These are phyloP conservation scores for Dorcus parallelipipedus DNA, from an alignment of 2,888 invertebrate species.

Conservation along the genomic window DNA sequence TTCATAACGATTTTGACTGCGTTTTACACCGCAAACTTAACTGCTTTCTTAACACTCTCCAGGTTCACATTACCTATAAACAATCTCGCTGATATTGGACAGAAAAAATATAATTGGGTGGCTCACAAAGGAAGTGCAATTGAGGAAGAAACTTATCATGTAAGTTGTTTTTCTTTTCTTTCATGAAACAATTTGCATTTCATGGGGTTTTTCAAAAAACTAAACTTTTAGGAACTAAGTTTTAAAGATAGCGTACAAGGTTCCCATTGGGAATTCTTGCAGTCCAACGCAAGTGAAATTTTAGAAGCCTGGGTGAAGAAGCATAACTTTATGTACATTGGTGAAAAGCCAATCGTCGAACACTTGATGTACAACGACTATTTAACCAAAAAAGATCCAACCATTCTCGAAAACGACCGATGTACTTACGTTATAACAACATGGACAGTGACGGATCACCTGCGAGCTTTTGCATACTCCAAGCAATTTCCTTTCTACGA, in stretches of 20 bases:
- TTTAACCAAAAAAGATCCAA: slow-evolving; percentile 53
- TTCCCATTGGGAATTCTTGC: slow-evolving; percentile 18
- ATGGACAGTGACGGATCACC: slow-evolving; percentile 61
- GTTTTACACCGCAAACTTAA: slow-evolving; percentile 88
- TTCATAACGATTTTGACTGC: slow-evolving; percentile 84
- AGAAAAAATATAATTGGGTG: slow-evolving; percentile 68
- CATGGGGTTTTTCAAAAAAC: not conserved
- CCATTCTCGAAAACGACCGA: slow-evolving; percentile 55
- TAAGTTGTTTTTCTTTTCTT: slow-evolving; percentile 30
- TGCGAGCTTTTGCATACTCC: slow-evolving; percentile 72
- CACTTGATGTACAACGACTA: slow-evolving; percentile 71
- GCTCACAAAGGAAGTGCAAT: slow-evolving; percentile 67
- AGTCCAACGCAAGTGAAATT: slow-evolving; percentile 41
- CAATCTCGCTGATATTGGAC: slow-evolving; percentile 62
- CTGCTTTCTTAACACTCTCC: slow-evolving; percentile 82
- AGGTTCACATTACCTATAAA: slow-evolving; percentile 79
- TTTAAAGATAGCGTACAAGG: slow-evolving; percentile 21
- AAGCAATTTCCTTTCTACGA: slow-evolving; percentile 56
- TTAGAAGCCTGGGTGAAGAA: slow-evolving; percentile 49
- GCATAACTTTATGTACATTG: slow-evolving; percentile 59
- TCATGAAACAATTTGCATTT: not conserved
- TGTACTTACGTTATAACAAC: slow-evolving; percentile 78
- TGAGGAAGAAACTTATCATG: slow-evolving; percentile 61
- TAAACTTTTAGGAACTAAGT: slow-evolving; percentile 6
- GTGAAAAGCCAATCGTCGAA: slow-evolving; percentile 68